phyloP scores from a whole-genome alignment of 2,113 vertebrate genomes.

The Hippocampus zosterae region DNA sequence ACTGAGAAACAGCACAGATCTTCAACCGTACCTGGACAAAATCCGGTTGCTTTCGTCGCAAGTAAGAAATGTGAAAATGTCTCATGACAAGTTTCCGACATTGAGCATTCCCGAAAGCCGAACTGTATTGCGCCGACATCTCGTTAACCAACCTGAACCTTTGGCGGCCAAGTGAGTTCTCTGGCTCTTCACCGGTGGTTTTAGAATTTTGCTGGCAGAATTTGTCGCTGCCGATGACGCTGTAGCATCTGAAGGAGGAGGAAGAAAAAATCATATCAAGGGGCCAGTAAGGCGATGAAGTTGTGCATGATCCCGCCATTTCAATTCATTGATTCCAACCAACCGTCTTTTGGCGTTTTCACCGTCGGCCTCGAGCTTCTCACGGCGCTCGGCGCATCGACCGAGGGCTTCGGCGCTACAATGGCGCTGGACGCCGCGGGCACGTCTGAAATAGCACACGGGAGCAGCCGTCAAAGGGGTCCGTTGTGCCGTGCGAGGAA shows the following conservation, averaged over 20 bases:
- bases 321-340: background rate
- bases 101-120: background rate
- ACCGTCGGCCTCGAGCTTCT: conserved; percentile 29
- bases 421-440: background rate
- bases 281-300: background rate
- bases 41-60: too few species aligned
- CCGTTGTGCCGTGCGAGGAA: background rate
- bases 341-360: conserved; percentile 32
- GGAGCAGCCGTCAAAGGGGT: background rate
- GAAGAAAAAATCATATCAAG: too few species aligned
- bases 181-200: conserved; percentile 15
- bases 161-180: conserved; percentile 13
- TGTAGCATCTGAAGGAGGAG: conserved; percentile 17
- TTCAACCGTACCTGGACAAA: too few species aligned
- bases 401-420: conserved; percentile 1
- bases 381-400: conserved; percentile 2
- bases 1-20: too few species aligned
- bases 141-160: conserved; percentile 19
- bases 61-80: too few species aligned
- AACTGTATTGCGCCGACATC: background rate
- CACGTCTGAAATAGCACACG: conserved; percentile 22
- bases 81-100: too few species aligned
- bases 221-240: conserved; percentile 2
- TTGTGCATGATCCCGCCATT: background rate
- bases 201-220: conserved; percentile 18